Base-by-base conservation (phyloP, 2,113 vertebrate genomes). In the Cryptotis parvus region DNA sequence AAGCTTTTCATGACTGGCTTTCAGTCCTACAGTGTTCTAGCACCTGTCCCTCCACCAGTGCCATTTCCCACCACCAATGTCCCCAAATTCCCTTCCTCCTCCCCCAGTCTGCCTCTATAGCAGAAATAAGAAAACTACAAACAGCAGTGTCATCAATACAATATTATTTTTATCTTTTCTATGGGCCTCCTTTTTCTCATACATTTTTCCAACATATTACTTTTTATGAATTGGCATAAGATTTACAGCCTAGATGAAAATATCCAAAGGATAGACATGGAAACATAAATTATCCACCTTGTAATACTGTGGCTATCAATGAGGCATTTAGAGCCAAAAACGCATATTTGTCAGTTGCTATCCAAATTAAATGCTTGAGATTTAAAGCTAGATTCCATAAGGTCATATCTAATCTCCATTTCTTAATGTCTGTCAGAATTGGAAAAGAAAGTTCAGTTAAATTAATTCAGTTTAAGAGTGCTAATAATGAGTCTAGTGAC, bases 161-260 rank as follows among this genome's bases (percentile, higher is more conserved):
- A n/a, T n/a, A n/a, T n/a, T n/a, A n/a, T n/a, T n/a, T n/a, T 55
- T 6, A 52, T 22, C 66, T 55, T 3, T 4, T 2, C 6, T 43
- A 1, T 35, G 77, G 39, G 4, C 1, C 39, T 79, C 0, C 3
- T 12, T 5, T 37, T 88, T 1, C n/a, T 55, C 24, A 41, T 58
- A 7, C 52, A 75, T n/a, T 35, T 74, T 86, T 86, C 16, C 12
- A 70, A 82, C 83, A 65, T 86, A 41, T 29, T 75, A 35, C 1
- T 33, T 68, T 85, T 74, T 81, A 78, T 43, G 11, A 85, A 45
- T n/a, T n/a, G n/a, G n/a, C n/a, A n/a, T 10, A 91, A 70, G 14
- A 49, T 33, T 1, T 66, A 58, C 6, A 94, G 0, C 4, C 4
- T 73, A n/a, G 10, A 27, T 55, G 12, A 70, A 27, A 18, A 89